A percentile compares a stretch with the other conserved stretches of the same genome.
phyloP scores from a whole-genome alignment of 37 sponge, comb jelly and placozoan species.

The Agelas oroides region DNA sequence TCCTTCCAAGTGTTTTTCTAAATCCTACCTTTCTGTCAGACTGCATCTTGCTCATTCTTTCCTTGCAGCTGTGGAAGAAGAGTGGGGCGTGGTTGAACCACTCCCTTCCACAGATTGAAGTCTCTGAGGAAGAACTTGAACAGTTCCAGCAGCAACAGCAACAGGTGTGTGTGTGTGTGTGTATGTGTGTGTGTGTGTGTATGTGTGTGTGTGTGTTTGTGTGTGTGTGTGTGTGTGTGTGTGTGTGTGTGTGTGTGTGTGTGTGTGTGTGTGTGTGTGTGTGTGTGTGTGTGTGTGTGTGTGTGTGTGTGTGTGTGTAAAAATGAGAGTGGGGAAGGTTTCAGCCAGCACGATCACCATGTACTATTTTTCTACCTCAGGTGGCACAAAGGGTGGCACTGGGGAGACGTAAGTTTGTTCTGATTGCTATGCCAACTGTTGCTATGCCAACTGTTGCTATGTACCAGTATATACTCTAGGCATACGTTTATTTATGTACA shows the following conservation, averaged over 20 bases:
- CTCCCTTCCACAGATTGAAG: conserved; percentile 3
- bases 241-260: conserved; percentile 35
- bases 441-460: too few species aligned
- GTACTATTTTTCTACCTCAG: not conserved
- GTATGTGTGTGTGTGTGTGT: too few species aligned
- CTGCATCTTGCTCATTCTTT: not conserved
- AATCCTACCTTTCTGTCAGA: too few species aligned
- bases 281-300: conserved; percentile 50
- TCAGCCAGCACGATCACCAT: not conserved
- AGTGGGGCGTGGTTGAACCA: conserved; percentile 68
- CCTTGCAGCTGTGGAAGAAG: conserved; percentile 40
- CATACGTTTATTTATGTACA: too few species aligned
- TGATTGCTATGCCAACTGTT: not conserved
- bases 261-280: conserved; percentile 50
- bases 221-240: conserved; percentile 24
- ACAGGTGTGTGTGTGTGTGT: too few species aligned
- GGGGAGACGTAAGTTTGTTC: not conserved
- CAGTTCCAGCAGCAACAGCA: conserved; percentile 15
- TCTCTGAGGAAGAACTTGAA: conserved; percentile 34
- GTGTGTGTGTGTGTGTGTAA: conserved; percentile 32
- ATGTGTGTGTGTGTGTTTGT: not conserved
- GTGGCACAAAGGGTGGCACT: not conserved
- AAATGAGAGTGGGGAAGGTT: not conserved
- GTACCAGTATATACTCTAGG: too few species aligned
- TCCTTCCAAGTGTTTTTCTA: too few species aligned